These are phyloP conservation scores for Haliclona indistincta DNA, from an alignment of 37 sponge, comb jelly and placozoan species.

Conservation along the genomic window DNA sequence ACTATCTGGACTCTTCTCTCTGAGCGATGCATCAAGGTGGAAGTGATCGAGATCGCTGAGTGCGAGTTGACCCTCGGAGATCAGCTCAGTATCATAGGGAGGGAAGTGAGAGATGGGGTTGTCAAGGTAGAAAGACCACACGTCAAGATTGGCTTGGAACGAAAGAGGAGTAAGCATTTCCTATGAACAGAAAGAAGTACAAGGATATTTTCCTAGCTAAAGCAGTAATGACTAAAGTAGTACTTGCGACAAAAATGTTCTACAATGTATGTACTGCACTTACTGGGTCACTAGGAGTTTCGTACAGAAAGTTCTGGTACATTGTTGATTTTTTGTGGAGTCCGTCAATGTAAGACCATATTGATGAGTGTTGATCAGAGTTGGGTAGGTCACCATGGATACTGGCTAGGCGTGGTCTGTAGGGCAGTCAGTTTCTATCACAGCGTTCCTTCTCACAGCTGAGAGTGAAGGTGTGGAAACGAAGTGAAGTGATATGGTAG, in stretches of 20 bases:
- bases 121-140: slow-evolving; percentile 77
- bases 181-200: slow-evolving; percentile 9
- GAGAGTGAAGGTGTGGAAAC: slow-evolving; percentile 87
- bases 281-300: background rate
- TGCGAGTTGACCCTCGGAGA: slow-evolving; percentile 59
- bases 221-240: background rate
- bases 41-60: slow-evolving; percentile 60
- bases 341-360: slow-evolving; percentile 57
- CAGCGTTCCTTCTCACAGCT: slow-evolving; percentile 93
- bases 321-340: slow-evolving; percentile 46
- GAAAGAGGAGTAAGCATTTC: slow-evolving; percentile 58
- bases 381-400: slow-evolving; percentile 21
- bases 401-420: slow-evolving; percentile 40
- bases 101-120: slow-evolving; percentile 59
- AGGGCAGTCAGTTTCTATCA: slow-evolving; percentile 47
- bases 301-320: slow-evolving; percentile 81
- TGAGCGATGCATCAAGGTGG: slow-evolving; percentile 29
- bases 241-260: background rate
- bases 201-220: too few species aligned
- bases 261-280: background rate
- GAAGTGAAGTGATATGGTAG: slow-evolving; percentile 87
- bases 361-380: slow-evolving; percentile 31
- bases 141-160: slow-evolving; percentile 70
- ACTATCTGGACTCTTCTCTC: slow-evolving; percentile 19
- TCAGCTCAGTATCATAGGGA: slow-evolving; percentile 75